phyloP scores from a whole-genome alignment of 2,113 vertebrate species.

The Macheiramphus alcinus region DNA sequence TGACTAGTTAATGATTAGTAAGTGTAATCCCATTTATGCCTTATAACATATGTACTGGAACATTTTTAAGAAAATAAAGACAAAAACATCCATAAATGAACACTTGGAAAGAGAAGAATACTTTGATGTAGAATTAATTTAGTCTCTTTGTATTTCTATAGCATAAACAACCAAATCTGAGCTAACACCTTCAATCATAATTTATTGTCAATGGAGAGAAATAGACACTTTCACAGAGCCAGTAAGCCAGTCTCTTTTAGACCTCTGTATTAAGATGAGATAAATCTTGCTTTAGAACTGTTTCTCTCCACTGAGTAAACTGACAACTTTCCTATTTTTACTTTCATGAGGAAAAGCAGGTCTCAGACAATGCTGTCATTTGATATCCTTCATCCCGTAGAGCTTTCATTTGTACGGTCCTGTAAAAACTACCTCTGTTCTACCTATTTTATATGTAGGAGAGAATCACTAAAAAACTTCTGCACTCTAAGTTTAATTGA shows the following conservation, averaged over 20 bases:
- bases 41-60: not conserved
- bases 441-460: not conserved
- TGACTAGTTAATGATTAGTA: not conserved
- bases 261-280: not conserved
- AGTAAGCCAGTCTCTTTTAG: not conserved
- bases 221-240: not conserved
- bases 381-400: not conserved
- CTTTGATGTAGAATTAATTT: not conserved
- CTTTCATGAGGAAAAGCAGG: not conserved
- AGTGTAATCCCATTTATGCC: not conserved
- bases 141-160: not conserved
- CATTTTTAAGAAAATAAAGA: not conserved
- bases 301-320: not conserved
- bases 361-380: not conserved
- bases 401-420: not conserved
- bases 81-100: not conserved
- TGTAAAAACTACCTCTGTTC: not conserved
- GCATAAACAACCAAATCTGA: not conserved
- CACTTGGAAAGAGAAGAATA: not conserved
- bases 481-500: not conserved
- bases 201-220: not conserved
- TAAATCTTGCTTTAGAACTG: not conserved
- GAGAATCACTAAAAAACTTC: not conserved
- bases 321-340: not conserved
- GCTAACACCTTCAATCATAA: not conserved